Percentiles rank a stretch among this genome's conserved stretches.
Evolutionary conservation across 1,140 invertebrate genomes (phyloP).

Genomic region (Cydia strobilella): DNA sequence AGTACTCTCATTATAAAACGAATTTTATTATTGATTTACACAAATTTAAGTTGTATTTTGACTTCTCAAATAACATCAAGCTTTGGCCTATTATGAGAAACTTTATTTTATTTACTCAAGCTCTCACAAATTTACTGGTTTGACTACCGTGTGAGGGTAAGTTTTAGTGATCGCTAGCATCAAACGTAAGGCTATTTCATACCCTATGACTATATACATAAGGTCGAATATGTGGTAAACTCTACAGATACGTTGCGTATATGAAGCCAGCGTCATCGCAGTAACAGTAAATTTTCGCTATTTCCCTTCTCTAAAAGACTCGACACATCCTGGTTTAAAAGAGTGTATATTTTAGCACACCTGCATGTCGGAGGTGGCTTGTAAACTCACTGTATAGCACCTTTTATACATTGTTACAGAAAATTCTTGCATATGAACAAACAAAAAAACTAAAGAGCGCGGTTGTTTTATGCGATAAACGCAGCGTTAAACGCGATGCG

Average conservation of each 20-base stretch:
- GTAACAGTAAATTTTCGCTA: neutral
- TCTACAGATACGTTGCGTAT: neutral
- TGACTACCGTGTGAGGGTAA: constrained; percentile 70
- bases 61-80: too few species aligned
- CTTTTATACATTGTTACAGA: neutral
- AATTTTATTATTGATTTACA: too few species aligned
- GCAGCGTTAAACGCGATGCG: too few species aligned
- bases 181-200: neutral
- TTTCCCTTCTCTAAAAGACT: neutral
- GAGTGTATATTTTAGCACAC: constrained; percentile 10
- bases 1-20: constrained; percentile 14
- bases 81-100: constrained; percentile 30
- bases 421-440: neutral
- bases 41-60: too few species aligned
- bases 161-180: constrained; percentile 33
- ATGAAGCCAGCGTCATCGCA: too few species aligned
- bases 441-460: too few species aligned
- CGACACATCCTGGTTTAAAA: neutral
- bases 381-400: neutral
- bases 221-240: neutral
- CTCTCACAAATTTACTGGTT: constrained; percentile 64
- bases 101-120: constrained; percentile 50
- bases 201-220: neutral
- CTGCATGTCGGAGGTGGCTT: constrained; percentile 11
- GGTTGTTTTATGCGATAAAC: too few species aligned